Evolutionary conservation across 1,140 invertebrate genomes (phyloP), one percentile per base, ranked within the genome.

Genomic region (Protaetia brevitarsis): DNA sequence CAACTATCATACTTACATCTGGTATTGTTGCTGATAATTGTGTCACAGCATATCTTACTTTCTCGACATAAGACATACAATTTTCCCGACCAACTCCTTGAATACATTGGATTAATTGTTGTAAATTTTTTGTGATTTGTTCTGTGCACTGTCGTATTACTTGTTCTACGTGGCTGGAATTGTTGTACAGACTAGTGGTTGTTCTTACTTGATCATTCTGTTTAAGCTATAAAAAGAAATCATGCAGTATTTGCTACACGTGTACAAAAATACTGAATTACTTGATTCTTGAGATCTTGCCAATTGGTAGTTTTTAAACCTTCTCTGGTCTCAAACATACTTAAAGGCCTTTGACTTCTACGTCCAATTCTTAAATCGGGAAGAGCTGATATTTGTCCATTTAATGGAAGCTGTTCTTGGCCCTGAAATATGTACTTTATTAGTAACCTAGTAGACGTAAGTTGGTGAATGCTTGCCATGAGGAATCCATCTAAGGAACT

Each of bases 261-360:
- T 28, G 23, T 41, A 56, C 8, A 13, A 41, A 28, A 37, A 0
- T 19, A 56, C 19, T 36, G 11, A 2, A 16, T 56, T 63, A 88
- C 86, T 81, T 88, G 86, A 77, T 84, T 84, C 79, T 87, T 86
- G 69, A 84, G 83, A 69, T 84, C 78, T 75, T 86, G 84, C 84
- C 87, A 89, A 74, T 84, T 83, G 70, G 82, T 67, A 19, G 76
- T 76, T 82, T 78, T 86, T 58, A 88, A 81, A 28, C 87, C 88
- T 81, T 92, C 86, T 71, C 90, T 84, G 65, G 90, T 86, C 79
- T 93, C 91, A 78, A 90, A 93, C 92, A 93, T 93, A 79, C 90
- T 93, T 68, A 88, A 89, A 69, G 91, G 91, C 73, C 91, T 81
- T 74, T 90, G 89, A 31, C 72, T 76, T 68, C 76, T 79, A 7